These are phyloP conservation scores for Oenanthe oenanthe DNA, from an alignment of 2,113 vertebrate species.

Conservation along the genomic window DNA sequence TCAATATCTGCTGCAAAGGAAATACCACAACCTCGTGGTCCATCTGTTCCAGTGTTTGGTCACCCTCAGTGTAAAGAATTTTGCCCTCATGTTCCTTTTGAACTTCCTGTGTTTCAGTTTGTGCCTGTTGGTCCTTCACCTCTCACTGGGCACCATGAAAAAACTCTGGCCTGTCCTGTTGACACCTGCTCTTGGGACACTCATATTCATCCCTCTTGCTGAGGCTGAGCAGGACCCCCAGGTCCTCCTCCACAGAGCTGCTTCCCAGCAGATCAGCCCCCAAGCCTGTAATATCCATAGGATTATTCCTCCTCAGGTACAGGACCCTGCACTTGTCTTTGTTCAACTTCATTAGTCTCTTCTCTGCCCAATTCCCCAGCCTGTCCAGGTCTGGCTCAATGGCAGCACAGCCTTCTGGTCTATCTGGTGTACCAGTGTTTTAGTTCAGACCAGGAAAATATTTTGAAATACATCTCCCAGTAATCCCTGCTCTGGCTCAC, in stretches of 20 bases:
- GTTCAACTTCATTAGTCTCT: not conserved
- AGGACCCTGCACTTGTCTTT: not conserved
- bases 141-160: fast-evolving
- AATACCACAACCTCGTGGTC: not conserved
- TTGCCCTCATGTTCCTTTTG: not conserved
- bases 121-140: not conserved
- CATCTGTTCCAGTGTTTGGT: not conserved
- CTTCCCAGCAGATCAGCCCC: not conserved
- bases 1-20: not conserved
- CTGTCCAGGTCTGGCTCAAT: not conserved
- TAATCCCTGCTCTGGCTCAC: not conserved
- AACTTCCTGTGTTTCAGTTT: not conserved
- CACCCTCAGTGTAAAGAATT: not conserved
- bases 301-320: not conserved
- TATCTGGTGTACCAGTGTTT: not conserved
- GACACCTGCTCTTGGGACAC: too few species aligned
- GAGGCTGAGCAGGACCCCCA: not conserved
- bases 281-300: not conserved
- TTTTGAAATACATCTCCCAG: not conserved
- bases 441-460: not conserved
- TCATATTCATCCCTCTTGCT: fast-evolving
- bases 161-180: not conserved
- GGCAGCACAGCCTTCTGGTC: not conserved
- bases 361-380: not conserved
- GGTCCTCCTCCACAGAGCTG: not conserved